Conservation (phyloP, 2,797 vertebrate species). For the Chelonia mydas region DNA sequence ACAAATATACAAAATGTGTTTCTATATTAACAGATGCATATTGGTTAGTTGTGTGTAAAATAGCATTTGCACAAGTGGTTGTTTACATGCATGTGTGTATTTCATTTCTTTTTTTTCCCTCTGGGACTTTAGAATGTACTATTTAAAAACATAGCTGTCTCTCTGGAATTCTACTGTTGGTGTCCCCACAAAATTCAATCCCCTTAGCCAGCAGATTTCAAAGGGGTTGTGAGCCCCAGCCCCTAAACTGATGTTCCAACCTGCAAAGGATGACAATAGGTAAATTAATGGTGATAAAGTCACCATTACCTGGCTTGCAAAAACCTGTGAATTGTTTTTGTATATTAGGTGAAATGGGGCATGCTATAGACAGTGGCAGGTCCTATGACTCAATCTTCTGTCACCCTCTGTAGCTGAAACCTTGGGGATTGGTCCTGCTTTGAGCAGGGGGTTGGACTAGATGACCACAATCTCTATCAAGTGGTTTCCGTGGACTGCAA, state of each 20-base stretch:
- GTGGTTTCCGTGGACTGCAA: neutral
- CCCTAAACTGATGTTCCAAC: neutral
- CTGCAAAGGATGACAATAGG: neutral
- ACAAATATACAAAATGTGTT: neutral
- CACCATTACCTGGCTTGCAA: neutral
- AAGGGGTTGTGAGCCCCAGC: neutral
- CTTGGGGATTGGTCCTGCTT: neutral
- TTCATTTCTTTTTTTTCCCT: fast-evolving
- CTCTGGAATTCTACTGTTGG: neutral
- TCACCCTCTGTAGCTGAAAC: neutral
- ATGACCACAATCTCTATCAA: neutral
- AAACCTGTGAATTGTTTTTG: neutral
- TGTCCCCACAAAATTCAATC: neutral
- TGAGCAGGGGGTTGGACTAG: no score
- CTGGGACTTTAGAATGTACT: neutral
- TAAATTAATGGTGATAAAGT: no score
- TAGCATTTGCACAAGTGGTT: neutral
- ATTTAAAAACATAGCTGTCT: neutral
- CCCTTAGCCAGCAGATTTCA: neutral
- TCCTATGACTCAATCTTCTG: neutral
- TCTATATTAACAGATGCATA: neutral
- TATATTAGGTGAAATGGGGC: neutral
- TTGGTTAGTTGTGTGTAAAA: neutral
- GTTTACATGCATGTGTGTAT: fast-evolving
- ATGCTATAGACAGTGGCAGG: neutral